Conservation (phyloP, 1,140 invertebrate genomes). For the Aphelenchoides besseyi region DNA sequence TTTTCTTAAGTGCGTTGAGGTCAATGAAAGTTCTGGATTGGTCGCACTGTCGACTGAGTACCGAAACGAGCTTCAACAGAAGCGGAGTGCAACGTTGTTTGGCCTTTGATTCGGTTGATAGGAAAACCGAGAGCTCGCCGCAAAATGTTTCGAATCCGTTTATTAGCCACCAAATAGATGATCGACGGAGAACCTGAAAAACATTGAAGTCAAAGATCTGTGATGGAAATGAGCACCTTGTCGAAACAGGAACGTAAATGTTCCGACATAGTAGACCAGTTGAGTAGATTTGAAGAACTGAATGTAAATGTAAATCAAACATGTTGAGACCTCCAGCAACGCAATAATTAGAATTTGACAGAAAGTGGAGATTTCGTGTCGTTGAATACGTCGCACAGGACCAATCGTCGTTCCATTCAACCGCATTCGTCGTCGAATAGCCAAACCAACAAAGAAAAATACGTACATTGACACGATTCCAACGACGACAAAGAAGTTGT, state of each 20-base stretch:
- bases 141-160: background rate
- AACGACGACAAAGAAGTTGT: conserved; percentile 13
- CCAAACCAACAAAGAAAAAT: background rate
- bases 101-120: background rate
- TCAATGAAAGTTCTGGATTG: too few relatives aligned
- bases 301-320: conserved; percentile 13
- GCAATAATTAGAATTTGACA: conserved; percentile 5
- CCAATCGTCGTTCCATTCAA: background rate
- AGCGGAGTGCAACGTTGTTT: background rate
- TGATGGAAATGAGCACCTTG: background rate
- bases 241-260: conserved; percentile 4
- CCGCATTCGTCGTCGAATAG: background rate
- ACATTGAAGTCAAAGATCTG: background rate
- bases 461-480: conserved; percentile 10
- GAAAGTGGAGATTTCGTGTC: conserved; percentile 3
- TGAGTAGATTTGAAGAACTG: background rate
- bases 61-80: too few relatives aligned
- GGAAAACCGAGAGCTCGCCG: background rate
- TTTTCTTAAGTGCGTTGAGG: too few relatives aligned
- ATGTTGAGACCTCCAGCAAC: background rate
- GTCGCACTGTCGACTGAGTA: too few relatives aligned
- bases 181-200: background rate
- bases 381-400: background rate
- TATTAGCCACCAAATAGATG: background rate
- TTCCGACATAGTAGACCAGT: conserved; percentile 9